Evolutionary conservation across 2,888 invertebrate species (phyloP), one percentile per base, ranked within the genome.

Genomic region (Meliscaeva auricollis): DNA sequence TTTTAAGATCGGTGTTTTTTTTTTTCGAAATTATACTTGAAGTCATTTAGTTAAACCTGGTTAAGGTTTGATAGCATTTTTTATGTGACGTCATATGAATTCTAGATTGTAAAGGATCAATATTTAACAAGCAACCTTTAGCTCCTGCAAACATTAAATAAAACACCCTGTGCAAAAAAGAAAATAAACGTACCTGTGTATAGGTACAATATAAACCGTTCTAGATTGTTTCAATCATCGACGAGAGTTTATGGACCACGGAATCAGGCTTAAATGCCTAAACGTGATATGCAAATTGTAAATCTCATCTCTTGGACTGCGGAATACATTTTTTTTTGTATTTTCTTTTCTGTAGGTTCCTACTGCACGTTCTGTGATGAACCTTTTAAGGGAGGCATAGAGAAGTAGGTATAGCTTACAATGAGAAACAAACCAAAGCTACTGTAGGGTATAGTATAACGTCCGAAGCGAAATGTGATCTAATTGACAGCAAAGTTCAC

Each of bases 231-330:
- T 84, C 80, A 58, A 80, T 84, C 84, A 84, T 75, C 80, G 74
- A 75, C 70, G 26, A 66, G 54, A 80, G 84, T 84, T 84, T 84
- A 84, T 84, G 80, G 72, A 84, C 75, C 84, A 84, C 75, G 84
- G 75, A 80, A 70, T 84, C 80, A 22, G 52, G 70, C 84, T 84
- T 84, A 84, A 84, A 84, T 84, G 70, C 70, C 80, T 72, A 64
- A 84, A 84, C 84, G 84, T 84, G 84, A 84, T 84, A 84, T 84
- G 84, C 84, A 84, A 84, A 80, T 84, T 80, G 58, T 66, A 80
- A 80, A 80, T 76, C 84, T 76, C 80, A 80, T 80, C 70, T 72
- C 66, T 13, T 17, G 26, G 60, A 38, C 69, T 35, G n/a, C 32
- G 46, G 60, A 60, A 79, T 44, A 60, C 3, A 15, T 52, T 15